Conservation (phyloP, 2,113 vertebrate genomes). For the Leuciscus idus region DNA sequence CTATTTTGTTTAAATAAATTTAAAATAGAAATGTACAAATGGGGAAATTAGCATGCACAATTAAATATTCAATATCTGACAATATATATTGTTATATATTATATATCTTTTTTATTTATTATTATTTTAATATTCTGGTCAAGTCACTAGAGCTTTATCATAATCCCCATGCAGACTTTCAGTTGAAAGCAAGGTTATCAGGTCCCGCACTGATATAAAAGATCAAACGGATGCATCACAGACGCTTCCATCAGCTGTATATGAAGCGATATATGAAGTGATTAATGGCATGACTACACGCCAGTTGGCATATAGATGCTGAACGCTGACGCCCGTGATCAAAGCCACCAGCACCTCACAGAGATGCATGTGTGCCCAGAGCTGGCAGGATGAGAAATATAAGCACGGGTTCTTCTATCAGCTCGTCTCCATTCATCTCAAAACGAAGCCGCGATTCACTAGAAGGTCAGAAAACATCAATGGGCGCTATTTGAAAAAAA, state of each 20-base stretch:
- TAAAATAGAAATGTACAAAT: too few relatives aligned
- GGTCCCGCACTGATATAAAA: background rate
- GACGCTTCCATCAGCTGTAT: conserved; percentile 13
- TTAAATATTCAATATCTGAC: too few relatives aligned
- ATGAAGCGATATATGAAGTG: conserved; percentile 20
- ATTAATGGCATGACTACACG: conserved; percentile 48
- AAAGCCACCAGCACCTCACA: conserved; percentile 39
- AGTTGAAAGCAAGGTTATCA: background rate
- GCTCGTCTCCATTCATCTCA: conserved; percentile 21
- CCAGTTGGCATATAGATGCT: conserved; percentile 49
- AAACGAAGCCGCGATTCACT: conserved; percentile 23
- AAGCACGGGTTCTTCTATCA: conserved; percentile 31
- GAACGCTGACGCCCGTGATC: conserved; percentile 42
- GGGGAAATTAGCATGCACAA: too few relatives aligned
- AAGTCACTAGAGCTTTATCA: background rate
- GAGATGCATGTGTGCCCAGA: conserved; percentile 1
- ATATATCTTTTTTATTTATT: too few relatives aligned
- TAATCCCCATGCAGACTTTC: background rate
- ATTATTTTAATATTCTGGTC: background rate
- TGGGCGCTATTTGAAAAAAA: conserved; percentile 9
- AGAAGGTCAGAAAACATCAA: conserved; percentile 39
- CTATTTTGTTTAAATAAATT: too few relatives aligned
- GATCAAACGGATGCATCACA: background rate
- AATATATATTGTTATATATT: background rate
- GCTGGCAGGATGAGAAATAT: conserved; percentile 35